phyloP scores from a whole-genome alignment of 2,113 vertebrate genomes.

The Brachypteracias leptosomus region DNA sequence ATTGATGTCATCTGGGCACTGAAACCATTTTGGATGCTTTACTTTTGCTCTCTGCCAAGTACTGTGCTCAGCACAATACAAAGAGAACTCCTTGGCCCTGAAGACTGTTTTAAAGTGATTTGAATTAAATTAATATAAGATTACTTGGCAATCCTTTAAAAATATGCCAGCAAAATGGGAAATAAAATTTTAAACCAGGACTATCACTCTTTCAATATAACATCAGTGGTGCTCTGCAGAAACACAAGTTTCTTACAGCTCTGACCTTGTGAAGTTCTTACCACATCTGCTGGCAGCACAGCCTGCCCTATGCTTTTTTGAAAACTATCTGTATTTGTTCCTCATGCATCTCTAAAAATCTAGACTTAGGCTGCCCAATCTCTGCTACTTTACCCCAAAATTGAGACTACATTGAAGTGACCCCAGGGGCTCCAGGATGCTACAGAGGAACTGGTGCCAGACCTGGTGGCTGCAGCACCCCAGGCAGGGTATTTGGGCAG shows the following conservation, averaged over 20 bases:
- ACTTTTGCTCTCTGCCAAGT: slow-evolving; percentile 7
- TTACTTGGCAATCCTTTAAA: slow-evolving; percentile 27
- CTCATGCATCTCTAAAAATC: background rate
- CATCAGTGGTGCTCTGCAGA: background rate
- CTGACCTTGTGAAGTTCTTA: background rate
- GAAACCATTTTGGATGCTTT: slow-evolving; percentile 12
- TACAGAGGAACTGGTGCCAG: accelerated
- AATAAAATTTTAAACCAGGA: slow-evolving; percentile 10
- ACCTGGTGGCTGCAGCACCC: background rate
- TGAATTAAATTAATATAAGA: slow-evolving; percentile 44
- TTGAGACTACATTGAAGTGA: accelerated
- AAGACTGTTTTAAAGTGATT: slow-evolving; percentile 21
- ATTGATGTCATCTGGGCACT: background rate
- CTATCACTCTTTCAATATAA: background rate
- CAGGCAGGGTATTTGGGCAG: background rate
- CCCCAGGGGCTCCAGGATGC: accelerated
- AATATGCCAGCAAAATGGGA: slow-evolving; percentile 13
- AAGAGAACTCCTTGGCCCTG: background rate
- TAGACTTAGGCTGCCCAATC: background rate
- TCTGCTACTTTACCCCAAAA: background rate
- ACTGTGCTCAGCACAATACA: background rate
- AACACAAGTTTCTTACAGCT: background rate
- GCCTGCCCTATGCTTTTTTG: background rate
- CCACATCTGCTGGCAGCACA: accelerated
- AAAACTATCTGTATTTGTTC: background rate